These are phyloP conservation scores for Camponotus fellah DNA, from an alignment of 2,888 invertebrate genomes.

Conservation along the genomic window DNA sequence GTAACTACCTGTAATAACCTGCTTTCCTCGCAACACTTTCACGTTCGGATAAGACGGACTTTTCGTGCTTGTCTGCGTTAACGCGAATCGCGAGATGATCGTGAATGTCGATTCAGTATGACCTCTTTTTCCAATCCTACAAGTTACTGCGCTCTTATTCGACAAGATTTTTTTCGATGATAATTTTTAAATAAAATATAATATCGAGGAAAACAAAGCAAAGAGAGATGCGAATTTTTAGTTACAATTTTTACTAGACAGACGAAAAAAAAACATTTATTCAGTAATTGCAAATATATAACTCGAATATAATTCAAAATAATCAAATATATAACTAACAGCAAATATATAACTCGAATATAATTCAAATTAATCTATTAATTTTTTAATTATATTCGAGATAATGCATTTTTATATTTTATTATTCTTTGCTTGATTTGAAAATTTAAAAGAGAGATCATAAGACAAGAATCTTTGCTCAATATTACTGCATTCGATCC, in stretches of 20 bases:
- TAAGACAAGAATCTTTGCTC: background rate
- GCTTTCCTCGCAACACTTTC: slow-evolving; percentile 74
- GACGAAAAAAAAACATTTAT: background rate
- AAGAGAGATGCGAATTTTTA: background rate
- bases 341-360: too few species aligned
- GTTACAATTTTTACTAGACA: background rate
- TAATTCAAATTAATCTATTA: background rate
- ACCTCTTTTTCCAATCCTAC: background rate
- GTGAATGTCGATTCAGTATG: background rate
- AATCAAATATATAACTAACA: too few species aligned
- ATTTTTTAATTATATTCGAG: background rate
- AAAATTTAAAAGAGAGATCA: too few species aligned
- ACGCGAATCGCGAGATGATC: slow-evolving; percentile 30
- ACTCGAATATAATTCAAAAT: too few species aligned
- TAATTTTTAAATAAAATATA: slow-evolving; percentile 4
- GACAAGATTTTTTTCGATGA: background rate
- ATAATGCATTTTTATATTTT: background rate
- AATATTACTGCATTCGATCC: background rate
- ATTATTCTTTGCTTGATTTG: background rate
- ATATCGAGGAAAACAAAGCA: background rate
- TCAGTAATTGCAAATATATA: background rate
- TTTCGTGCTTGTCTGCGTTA: slow-evolving; percentile 64
- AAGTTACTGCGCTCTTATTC: background rate
- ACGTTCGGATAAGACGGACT: slow-evolving; percentile 63
- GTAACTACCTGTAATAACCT: slow-evolving; percentile 75